Base-by-base conservation (phyloP, 2,888 invertebrate genomes). In the Campaea margaritaria region DNA sequence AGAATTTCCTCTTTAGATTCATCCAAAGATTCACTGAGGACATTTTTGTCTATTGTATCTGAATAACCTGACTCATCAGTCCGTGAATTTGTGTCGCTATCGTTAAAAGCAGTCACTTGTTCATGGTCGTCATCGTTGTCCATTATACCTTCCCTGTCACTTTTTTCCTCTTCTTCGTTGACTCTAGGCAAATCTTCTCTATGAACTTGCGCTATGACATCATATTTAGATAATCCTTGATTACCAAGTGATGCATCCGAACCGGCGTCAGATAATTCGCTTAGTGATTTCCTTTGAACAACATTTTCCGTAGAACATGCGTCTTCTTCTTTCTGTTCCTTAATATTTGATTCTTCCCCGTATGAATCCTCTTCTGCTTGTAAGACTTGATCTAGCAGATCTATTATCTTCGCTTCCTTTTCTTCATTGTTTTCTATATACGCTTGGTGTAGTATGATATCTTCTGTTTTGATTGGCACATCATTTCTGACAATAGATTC, bases 141-240 rank as follows among this genome's bases (percentile, higher is more conserved):
- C 10, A 61, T 49, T 43, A 57, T 51, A 21, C 64, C 67, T 59
- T 74, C 79, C 52, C 60, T 74, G 0, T 80, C 80, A 21, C 65
- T 66, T 70, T 73, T 81, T 68, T 91, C 89, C 57, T 89, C 89
- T 71, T 89, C 89, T 70, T 91, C 90, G 11, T 74, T 80, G 5
- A 91, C 75, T 74, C 75, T 90, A 0, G 89, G 85, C 55, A 91
- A 81, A 81, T 93, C 93, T 77, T 93, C 93, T 78, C 93, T 89
- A 70, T 94, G 94, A 12, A 94, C 93, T 82, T 93, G 91, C 59
- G 90, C 94, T 71, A 94, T 87, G 21, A 94, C 93, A 82, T 93
- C 93, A 78, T 94, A 93, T 83, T 93, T 91, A 70, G 92, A 89
- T 85, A 90, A 84, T 42, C 78, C 86, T 73, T 85, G 87, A 82